Conservation (phyloP, 1,140 invertebrate genomes). For the Pogonomyrmex barbatus region DNA sequence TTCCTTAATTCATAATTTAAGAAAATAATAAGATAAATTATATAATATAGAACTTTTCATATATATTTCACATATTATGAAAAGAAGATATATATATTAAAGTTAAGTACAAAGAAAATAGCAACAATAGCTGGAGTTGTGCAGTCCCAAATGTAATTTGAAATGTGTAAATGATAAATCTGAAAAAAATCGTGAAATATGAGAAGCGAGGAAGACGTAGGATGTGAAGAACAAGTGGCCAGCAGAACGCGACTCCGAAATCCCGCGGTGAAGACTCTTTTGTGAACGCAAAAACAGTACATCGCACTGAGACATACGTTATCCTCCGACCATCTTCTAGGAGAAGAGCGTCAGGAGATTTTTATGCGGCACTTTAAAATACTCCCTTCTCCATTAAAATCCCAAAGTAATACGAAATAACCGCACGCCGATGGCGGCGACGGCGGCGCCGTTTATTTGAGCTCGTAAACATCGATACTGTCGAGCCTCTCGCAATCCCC, state of each 20-base stretch:
- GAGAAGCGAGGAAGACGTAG: constrained; percentile 23
- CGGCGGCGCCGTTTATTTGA: constrained; percentile 81
- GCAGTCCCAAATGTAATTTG: background rate
- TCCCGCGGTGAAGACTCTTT: constrained; percentile 73
- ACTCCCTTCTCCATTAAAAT: constrained; percentile 75
- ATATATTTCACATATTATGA: background rate
- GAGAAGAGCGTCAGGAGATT: constrained; percentile 71
- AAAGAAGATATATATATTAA: constrained; percentile 11
- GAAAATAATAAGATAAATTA: background rate
- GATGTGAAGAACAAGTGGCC: constrained; percentile 18
- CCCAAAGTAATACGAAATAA: constrained; percentile 84
- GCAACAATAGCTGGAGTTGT: background rate
- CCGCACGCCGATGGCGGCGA: constrained; percentile 72
- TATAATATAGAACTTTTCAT: background rate
- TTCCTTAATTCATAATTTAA: background rate
- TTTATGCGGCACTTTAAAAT: constrained; percentile 83
- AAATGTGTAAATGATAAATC: constrained; percentile 47
- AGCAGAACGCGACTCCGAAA: constrained; percentile 61
- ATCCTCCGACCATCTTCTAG: constrained; percentile 68
- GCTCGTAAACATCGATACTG: constrained; percentile 84
- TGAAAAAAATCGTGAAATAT: constrained; percentile 14
- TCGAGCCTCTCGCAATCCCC: constrained; percentile 48
- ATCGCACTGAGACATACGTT: constrained; percentile 28
- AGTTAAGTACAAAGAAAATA: constrained; percentile 1
- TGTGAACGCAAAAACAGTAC: constrained; percentile 56